Evolutionary conservation across 2,113 vertebrate species (phyloP).

Genomic region (Callithrix jacchus): DNA sequence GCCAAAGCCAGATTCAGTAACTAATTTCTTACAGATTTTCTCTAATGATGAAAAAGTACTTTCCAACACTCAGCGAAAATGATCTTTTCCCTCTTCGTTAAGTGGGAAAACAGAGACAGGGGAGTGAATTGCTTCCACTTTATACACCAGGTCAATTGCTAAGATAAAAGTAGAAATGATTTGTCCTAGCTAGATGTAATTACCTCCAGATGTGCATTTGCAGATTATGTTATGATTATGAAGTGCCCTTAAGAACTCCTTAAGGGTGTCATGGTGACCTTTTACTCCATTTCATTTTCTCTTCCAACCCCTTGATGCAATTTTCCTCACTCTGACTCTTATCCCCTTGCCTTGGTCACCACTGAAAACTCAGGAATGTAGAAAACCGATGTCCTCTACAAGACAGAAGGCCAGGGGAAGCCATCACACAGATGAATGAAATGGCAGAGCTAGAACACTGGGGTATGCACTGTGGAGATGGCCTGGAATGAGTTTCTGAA

Average conservation of each 20-base stretch:
- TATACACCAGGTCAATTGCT: neutral
- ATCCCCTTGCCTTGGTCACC: neutral
- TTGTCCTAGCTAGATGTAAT: neutral
- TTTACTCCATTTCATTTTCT: neutral
- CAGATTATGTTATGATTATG: neutral
- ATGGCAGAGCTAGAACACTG: neutral
- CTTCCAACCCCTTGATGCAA: neutral
- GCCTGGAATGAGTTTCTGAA: neutral
- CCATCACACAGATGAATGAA: neutral
- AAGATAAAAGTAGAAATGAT: neutral
- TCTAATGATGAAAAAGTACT: neutral
- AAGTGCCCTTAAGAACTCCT: neutral
- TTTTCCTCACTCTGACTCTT: no score
- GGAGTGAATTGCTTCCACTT: neutral
- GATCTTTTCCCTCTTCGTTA: neutral
- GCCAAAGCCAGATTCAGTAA: neutral
- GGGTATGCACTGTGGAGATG: accelerated
- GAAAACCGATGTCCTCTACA: neutral
- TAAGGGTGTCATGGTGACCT: neutral
- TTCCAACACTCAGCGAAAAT: neutral
- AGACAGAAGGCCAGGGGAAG: neutral
- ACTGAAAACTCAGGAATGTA: neutral
- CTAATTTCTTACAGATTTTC: neutral
- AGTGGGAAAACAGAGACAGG: neutral
- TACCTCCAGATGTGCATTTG: neutral